Percentiles rank a stretch among this genome's conserved stretches.
Evolutionary conservation across 1,140 invertebrate genomes (phyloP).

Genomic region (Nixonia krombeini): DNA sequence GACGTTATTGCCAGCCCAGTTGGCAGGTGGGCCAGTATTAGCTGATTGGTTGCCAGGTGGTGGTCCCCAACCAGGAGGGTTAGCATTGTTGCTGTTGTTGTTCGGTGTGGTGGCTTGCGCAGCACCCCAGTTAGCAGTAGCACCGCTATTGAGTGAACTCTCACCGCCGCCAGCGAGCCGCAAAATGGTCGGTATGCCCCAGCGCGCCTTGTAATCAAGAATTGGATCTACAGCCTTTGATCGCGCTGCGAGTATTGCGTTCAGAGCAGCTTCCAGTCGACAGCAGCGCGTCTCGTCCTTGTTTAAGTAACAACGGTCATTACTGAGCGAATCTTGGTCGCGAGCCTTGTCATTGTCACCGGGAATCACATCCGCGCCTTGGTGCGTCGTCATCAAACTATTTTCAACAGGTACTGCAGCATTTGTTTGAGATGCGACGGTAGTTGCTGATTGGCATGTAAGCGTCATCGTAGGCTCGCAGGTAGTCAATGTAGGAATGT

Average conservation of each 20-base stretch:
- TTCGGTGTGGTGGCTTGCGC: constrained; percentile 76
- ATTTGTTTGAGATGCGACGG: constrained; percentile 70
- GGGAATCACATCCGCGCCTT: too few species aligned
- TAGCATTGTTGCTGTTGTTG: constrained; percentile 76
- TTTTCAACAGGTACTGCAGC: constrained; percentile 67
- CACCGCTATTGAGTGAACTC: constrained; percentile 81
- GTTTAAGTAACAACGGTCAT: too few species aligned
- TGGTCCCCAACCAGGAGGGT: constrained; percentile 69
- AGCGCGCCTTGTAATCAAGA: constrained; percentile 65
- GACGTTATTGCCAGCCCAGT: constrained; percentile 63
- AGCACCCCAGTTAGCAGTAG: constrained; percentile 80
- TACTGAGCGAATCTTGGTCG: constrained; percentile 20
- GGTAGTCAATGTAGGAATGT: constrained; percentile 71
- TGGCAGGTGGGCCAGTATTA: constrained; percentile 59
- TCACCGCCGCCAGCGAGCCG: constrained; percentile 83
- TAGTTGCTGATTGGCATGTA: constrained; percentile 69
- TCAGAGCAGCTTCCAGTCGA: constrained; percentile 58
- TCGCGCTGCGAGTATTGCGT: constrained; percentile 37
- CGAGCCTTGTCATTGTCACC: constrained; percentile 29
- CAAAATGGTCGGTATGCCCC: constrained; percentile 75
- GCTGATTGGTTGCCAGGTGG: constrained; percentile 72
- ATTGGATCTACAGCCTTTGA: too few species aligned
- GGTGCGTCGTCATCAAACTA: constrained; percentile 28
- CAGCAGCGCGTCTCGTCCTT: too few species aligned
- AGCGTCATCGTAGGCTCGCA: constrained; percentile 73